phyloP scores from a whole-genome alignment of 2,113 vertebrate genomes.

The Pluvialis apricaria region DNA sequence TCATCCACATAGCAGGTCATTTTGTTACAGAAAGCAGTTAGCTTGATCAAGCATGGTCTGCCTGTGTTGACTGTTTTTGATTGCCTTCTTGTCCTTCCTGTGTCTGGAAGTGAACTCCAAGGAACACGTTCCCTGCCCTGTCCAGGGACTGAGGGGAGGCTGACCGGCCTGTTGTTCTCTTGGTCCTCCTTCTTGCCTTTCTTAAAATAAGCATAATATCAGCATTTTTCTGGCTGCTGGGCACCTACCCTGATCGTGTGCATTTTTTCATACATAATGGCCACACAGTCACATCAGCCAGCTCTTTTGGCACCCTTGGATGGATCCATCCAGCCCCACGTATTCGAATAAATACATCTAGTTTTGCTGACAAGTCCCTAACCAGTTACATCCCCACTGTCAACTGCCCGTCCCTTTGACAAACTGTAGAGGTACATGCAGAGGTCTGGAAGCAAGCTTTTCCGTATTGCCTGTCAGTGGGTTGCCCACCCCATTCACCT shows the following conservation, averaged over 20 bases:
- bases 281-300: neutral
- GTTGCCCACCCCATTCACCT: neutral
- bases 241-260: accelerated
- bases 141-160: neutral
- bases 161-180: neutral
- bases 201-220: neutral
- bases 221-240: neutral
- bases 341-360: neutral
- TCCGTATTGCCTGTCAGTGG: neutral
- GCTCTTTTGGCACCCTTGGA: neutral
- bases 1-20: neutral
- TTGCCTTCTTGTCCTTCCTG: neutral
- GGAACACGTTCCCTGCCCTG: neutral
- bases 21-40: neutral
- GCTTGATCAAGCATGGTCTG: neutral
- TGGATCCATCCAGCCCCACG: neutral
- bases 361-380: neutral
- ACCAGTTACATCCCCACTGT: neutral
- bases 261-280: neutral
- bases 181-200: neutral
- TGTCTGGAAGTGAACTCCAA: neutral
- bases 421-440: neutral
- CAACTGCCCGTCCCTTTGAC: neutral
- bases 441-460: neutral
- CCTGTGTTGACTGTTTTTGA: neutral